Evolutionary conservation across 2,113 vertebrate genomes (phyloP).

Genomic region (Notiomystis cincta): DNA sequence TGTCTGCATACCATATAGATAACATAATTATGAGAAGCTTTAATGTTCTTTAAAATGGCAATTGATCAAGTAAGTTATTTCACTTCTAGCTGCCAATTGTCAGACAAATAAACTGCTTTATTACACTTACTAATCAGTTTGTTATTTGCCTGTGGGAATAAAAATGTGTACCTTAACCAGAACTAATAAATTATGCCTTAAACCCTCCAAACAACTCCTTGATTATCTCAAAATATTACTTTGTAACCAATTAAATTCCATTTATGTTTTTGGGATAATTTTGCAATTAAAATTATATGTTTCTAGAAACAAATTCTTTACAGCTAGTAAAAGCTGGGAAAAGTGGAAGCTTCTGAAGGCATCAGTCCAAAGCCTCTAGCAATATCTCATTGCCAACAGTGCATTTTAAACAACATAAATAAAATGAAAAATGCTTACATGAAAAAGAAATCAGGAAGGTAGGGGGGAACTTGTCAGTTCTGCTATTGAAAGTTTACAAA

Average conservation of each 20-base stretch:
- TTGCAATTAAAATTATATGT: conserved; percentile 56
- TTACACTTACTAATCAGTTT: conserved; percentile 62
- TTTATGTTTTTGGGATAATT: conserved; percentile 57
- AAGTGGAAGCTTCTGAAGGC: conserved; percentile 40
- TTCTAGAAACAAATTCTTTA: conserved; percentile 58
- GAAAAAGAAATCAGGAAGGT: background rate
- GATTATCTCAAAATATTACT: conserved; percentile 50
- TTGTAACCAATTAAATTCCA: conserved; percentile 68
- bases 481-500: background rate
- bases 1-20: conserved; percentile 54
- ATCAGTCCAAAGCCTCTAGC: conserved; percentile 57
- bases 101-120: conserved; percentile 62
- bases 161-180: conserved; percentile 31
- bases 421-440: background rate
- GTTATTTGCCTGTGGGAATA: conserved; percentile 66
- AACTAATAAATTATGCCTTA: conserved; percentile 57
- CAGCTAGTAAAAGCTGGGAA: conserved; percentile 37
- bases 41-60: conserved; percentile 60
- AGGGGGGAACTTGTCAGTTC: background rate
- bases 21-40: conserved; percentile 43
- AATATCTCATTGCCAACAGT: conserved; percentile 17
- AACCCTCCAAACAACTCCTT: conserved; percentile 11
- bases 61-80: conserved; percentile 56
- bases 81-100: conserved; percentile 44
- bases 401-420: conserved; percentile 36